Conservation (phyloP, 2,888 invertebrate genomes). For the Sphecodes monilicornis region DNA sequence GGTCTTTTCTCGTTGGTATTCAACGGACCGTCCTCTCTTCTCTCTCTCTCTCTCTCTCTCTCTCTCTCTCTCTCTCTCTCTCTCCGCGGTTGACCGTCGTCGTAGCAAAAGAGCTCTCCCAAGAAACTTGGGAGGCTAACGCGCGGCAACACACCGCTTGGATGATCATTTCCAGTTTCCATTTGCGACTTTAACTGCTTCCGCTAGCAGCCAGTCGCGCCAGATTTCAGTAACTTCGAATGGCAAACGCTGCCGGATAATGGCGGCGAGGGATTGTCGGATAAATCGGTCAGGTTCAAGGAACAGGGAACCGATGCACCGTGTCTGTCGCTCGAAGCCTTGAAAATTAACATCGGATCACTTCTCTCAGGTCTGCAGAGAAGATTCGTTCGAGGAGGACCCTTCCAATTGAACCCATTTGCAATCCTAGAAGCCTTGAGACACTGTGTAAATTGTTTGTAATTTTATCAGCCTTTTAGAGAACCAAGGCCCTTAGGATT, state of each 20-base stretch:
- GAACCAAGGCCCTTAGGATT: too few species aligned
- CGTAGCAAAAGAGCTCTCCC: conserved; percentile 23
- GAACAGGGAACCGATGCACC: conserved; percentile 10
- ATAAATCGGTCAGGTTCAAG: conserved; percentile 64
- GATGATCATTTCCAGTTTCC: conserved; percentile 76
- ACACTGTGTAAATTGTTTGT: background rate
- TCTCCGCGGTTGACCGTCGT: conserved; percentile 13
- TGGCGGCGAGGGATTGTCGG: conserved; percentile 34
- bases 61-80: background rate
- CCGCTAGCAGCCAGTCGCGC: conserved; percentile 69
- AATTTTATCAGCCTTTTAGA: background rate
- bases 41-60: background rate
- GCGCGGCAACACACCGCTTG: conserved; percentile 25
- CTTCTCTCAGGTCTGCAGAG: too few species aligned
- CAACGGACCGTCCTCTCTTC: conserved; percentile 25
- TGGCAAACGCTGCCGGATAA: conserved; percentile 46
- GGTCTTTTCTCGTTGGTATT: conserved; percentile 50
- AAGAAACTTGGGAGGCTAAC: conserved; percentile 44
- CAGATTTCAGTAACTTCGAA: conserved; percentile 68
- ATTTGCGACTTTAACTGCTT: conserved; percentile 78
- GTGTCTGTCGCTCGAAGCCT: background rate
- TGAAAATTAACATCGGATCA: conserved; percentile 13
- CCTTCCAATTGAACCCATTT: too few species aligned
- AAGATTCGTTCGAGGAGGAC: too few species aligned
- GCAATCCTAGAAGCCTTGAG: background rate